phyloP scores from a whole-genome alignment of 2,797 vertebrate genomes.

The Eulemur rubriventer region DNA sequence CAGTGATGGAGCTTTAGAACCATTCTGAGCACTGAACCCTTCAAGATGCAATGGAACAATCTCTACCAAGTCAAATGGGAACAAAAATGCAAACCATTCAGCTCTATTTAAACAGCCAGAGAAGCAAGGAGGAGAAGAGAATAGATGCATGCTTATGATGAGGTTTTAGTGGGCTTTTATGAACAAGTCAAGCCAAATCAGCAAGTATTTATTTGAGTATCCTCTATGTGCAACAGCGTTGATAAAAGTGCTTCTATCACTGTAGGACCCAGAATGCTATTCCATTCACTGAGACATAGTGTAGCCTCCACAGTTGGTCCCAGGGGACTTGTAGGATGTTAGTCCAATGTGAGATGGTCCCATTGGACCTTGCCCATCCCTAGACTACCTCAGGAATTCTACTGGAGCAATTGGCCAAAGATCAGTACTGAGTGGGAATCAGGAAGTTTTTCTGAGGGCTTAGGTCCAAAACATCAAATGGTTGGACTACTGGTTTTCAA shows the following conservation, averaged over 20 bases:
- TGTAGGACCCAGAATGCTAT: neutral
- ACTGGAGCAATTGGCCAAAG: neutral
- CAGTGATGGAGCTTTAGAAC: neutral
- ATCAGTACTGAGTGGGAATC: neutral
- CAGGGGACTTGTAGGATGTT: neutral
- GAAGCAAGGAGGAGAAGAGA: neutral
- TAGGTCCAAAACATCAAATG: neutral
- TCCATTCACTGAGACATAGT: neutral
- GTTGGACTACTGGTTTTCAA: neutral
- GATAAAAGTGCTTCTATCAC: neutral
- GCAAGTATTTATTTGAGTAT: neutral
- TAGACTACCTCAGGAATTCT: neutral
- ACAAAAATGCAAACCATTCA: neutral
- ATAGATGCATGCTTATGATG: neutral
- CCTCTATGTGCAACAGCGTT: neutral
- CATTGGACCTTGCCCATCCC: neutral
- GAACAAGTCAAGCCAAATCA: slow-evolving; percentile 34
- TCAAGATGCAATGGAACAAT: neutral
- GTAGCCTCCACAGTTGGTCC: neutral
- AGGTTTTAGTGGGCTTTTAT: neutral
- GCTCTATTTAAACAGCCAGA: neutral
- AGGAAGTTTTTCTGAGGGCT: neutral
- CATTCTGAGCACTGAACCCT: neutral
- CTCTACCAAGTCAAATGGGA: neutral
- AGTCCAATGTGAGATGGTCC: neutral